phyloP scores from a whole-genome alignment of 37 sponge, comb jelly and placozoan genomes.

The Hexactinellida sp. region DNA sequence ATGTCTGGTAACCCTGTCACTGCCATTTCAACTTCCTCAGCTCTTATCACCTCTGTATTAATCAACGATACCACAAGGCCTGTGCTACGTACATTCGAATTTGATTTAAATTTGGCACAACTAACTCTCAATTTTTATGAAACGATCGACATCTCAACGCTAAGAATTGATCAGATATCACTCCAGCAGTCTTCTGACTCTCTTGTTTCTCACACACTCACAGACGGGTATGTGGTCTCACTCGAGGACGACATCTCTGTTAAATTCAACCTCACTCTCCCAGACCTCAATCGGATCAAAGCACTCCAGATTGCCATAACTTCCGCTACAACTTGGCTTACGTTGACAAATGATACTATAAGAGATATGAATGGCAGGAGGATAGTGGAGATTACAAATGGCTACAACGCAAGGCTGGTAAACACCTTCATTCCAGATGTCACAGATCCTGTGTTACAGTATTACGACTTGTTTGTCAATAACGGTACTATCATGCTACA shows the following conservation, averaged over 20 bases:
- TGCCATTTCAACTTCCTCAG: conserved; percentile 26
- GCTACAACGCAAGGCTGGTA: conserved; percentile 33
- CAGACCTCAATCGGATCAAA: conserved; percentile 38
- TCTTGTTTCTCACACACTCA: conserved; percentile 33
- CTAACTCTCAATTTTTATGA: conserved; percentile 49
- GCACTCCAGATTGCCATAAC: background rate
- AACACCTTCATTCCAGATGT: conserved; percentile 41
- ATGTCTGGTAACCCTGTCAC: conserved; percentile 50
- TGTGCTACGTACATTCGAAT: conserved; percentile 30
- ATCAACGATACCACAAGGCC: conserved; percentile 49
- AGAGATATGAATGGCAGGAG: conserved; percentile 38
- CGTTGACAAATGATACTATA: conserved; percentile 30
- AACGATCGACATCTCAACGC: conserved; percentile 52
- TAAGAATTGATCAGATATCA: conserved; percentile 32
- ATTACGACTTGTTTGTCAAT: conserved; percentile 53
- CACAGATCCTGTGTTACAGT: conserved; percentile 38
- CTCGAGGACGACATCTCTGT: background rate
- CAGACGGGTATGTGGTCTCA: conserved; percentile 26
- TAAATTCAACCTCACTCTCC: conserved; percentile 19
- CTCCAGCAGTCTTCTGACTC: conserved; percentile 38
- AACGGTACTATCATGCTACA: conserved; percentile 34
- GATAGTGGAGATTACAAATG: conserved; percentile 49
- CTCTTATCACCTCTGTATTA: conserved; percentile 27
- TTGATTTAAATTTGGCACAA: conserved; percentile 38
- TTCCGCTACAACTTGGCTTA: conserved; percentile 14